Evolutionary conservation across 2,888 invertebrate genomes (phyloP).

Genomic region (Cabera pusaria): DNA sequence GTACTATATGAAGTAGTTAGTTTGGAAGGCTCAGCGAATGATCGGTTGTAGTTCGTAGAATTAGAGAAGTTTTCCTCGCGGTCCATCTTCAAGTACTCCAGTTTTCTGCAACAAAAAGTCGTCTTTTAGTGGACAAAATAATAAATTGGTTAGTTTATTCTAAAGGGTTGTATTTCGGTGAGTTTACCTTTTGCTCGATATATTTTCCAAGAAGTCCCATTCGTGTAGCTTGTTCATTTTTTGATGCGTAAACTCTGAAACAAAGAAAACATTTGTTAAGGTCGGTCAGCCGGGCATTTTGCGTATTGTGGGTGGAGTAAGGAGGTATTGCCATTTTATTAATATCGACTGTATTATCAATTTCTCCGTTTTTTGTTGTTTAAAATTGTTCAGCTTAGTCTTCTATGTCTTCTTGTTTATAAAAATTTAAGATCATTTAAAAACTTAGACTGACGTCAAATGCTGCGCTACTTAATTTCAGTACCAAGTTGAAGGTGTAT

Average conservation of each 20-base stretch:
- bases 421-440: no score
- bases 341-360: no score
- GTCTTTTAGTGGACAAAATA: constrained; percentile 34
- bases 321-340: no score
- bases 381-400: no score
- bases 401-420: no score
- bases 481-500: no score
- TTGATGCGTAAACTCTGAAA: constrained; percentile 57
- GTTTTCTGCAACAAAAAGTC: constrained; percentile 65
- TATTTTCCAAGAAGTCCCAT: constrained; percentile 57
- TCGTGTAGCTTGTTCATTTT: constrained; percentile 63
- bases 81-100: constrained; percentile 53
- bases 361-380: no score
- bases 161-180: constrained; percentile 33
- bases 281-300: no score
- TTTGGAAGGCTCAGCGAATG: constrained; percentile 41
- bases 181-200: constrained; percentile 57
- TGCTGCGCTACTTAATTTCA: no score
- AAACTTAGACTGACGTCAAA: no score
- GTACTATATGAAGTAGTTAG: constrained; percentile 39
- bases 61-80: constrained; percentile 41
- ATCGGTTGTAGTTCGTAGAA: constrained; percentile 43
- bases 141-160: constrained; percentile 7
- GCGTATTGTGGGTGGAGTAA: no score
- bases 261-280: constrained; percentile 46